Base-by-base conservation (phyloP, 2,797 vertebrate genomes). In the Adrianichthys oophorus region DNA sequence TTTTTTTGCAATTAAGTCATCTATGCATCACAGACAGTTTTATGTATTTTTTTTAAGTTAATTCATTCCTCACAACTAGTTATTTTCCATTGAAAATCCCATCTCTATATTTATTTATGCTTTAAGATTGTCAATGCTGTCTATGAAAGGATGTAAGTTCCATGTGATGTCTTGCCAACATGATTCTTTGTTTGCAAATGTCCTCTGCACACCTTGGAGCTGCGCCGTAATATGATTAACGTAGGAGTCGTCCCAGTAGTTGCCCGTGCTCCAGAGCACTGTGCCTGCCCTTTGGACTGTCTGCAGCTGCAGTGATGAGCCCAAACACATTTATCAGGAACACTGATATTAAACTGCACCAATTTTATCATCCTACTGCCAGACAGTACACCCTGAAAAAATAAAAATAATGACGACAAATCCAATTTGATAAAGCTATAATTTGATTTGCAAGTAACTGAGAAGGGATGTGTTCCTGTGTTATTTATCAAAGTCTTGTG, bases 401-500 rank as follows among this genome's bases (percentile, higher is more conserved):
- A 91, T 83, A 88, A 87, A 87, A 87, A 82, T 64, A 79, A 59
- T 45, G 23, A 80, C 32, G 10, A 23, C 19, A 47, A 90, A 91
- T 91, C 77, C 79, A 87, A 91, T 91, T 91, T 89, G 79, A 89
- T 91, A 83, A 86, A 84, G 80, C 72, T 85, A 84, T 90, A 89
- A 92, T 90, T 90, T 67, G 85, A 90, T 91, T 86, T 87, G 73
- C 78, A 87, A 90, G 90, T 84, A 90, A 90, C 81, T 80, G 82
- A 86, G 83, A 71, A 84, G 80, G 88, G 84, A 90, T 85, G 75
- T 78, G 86, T 86, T 89, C 78, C 76, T 63, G 78, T 75, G 89
- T 91, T 87, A 87, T 90, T 87, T 73, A 76, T 86, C 90, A 84
- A 89, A 89, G 84, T 88, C 77, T 75, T 85, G 75, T 83, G 83